These are phyloP conservation scores for Aegotheles bennettii DNA, from an alignment of 2,113 vertebrate species.

Conservation along the genomic window DNA sequence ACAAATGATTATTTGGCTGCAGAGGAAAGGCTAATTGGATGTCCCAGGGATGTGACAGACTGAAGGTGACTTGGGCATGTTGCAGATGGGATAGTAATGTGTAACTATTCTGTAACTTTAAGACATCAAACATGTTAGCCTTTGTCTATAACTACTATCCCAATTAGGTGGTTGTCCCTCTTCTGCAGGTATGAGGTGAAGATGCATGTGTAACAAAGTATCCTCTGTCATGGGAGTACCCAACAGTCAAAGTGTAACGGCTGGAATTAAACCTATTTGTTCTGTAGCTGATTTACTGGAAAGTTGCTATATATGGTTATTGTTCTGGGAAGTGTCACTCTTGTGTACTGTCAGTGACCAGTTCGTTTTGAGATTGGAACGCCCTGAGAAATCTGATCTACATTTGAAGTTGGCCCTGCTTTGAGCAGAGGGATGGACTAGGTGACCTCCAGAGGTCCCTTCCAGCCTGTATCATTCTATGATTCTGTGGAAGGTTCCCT, in stretches of 20 bases:
- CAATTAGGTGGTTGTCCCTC: not conserved
- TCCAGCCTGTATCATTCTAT: not conserved
- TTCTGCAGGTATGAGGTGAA: not conserved
- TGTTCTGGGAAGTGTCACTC: slow-evolving; percentile 27
- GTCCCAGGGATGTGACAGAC: not conserved
- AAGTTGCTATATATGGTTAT: not conserved
- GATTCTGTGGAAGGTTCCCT: not conserved
- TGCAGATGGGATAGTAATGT: not conserved
- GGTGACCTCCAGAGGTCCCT: slow-evolving; percentile 9
- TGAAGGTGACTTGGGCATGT: not conserved
- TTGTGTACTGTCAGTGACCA: not conserved
- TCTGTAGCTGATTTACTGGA: not conserved
- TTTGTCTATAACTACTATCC: not conserved
- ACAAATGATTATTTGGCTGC: not conserved
- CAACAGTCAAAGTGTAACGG: not conserved
- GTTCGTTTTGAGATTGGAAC: not conserved
- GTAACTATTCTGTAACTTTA: not conserved
- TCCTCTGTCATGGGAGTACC: not conserved
- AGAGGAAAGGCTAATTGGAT: not conserved
- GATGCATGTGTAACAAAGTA: not conserved
- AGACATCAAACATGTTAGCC: not conserved
- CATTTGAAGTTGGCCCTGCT: not conserved
- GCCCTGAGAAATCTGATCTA: slow-evolving; percentile 40
- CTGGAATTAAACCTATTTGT: not conserved
- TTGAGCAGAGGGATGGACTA: not conserved